These are phyloP conservation scores for Lipotes vexillifer DNA, from an alignment of 2,113 vertebrate genomes.

Conservation along the genomic window DNA sequence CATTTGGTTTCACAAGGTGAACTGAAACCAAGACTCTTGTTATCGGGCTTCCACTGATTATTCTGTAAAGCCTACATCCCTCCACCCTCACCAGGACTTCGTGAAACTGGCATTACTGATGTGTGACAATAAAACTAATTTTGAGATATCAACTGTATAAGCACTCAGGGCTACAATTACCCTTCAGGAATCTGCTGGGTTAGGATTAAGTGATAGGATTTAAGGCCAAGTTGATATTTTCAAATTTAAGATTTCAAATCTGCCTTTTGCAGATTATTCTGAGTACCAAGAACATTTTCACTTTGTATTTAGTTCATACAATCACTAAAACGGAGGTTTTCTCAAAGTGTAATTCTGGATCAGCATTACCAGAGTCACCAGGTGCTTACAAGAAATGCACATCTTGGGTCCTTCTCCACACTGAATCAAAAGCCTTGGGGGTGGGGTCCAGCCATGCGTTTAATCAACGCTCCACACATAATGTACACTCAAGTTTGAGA, in stretches of 20 bases:
- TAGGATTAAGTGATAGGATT: not conserved
- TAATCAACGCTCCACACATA: not conserved
- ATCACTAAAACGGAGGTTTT: not conserved
- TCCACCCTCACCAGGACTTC: not conserved
- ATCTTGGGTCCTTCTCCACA: not conserved
- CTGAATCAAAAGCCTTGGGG: not conserved
- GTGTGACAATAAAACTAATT: not conserved
- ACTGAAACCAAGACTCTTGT: not conserved
- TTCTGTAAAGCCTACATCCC: not conserved
- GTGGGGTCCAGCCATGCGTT: not conserved
- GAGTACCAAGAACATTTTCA: not conserved
- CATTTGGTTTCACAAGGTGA: not conserved
- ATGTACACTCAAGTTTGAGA: not conserved
- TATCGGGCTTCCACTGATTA: not conserved
- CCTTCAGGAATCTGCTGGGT: not conserved
- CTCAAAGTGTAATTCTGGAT: not conserved
- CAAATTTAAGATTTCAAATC: not conserved
- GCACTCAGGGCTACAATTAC: not conserved
- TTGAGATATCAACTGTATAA: not conserved
- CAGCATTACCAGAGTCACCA: not conserved
- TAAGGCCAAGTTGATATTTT: not conserved
- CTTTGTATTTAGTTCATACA: not conserved
- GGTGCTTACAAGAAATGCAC: not conserved
- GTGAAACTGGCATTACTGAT: not conserved
- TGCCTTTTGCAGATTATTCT: not conserved